Evolutionary conservation across 2,113 vertebrate genomes (phyloP).

Genomic region (Eubucco bourcierii): DNA sequence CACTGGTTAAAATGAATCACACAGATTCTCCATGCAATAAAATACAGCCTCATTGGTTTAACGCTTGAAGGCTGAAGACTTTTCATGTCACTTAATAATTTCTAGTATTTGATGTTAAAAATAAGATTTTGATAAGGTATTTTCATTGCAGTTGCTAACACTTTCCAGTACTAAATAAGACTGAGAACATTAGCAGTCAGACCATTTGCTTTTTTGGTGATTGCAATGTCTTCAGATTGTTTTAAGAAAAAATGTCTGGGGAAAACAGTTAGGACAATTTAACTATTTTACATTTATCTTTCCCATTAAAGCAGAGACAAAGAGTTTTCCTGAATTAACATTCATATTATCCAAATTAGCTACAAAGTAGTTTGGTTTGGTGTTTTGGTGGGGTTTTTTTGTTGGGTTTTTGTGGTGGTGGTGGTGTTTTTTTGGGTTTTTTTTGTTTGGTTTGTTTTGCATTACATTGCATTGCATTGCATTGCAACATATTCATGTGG

Average conservation of each 20-base stretch:
- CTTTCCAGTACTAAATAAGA: conserved; percentile 13
- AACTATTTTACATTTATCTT: conserved; percentile 59
- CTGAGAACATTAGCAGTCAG: not conserved
- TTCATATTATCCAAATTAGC: conserved; percentile 64
- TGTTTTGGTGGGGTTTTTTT: too few relatives aligned
- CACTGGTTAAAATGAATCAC: conserved; percentile 51
- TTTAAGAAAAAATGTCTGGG: conserved; percentile 36
- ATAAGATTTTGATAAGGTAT: conserved; percentile 31
- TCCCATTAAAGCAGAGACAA: conserved; percentile 67
- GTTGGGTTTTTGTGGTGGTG: too few relatives aligned
- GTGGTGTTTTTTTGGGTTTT: too few relatives aligned
- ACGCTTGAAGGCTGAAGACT: conserved; percentile 28
- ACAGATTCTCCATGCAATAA: conserved; percentile 38
- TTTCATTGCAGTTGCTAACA: conserved; percentile 12
- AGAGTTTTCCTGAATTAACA: conserved; percentile 69
- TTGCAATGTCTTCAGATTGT: conserved; percentile 14
- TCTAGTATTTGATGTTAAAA: conserved; percentile 43
- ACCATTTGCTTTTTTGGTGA: conserved; percentile 30
- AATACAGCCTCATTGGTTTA: conserved; percentile 47
- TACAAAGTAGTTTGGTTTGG: conserved; percentile 41
- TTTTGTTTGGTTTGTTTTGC: too few relatives aligned
- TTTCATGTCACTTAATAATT: conserved; percentile 66
- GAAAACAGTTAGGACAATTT: conserved; percentile 52
- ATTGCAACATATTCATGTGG: conserved; percentile 51
- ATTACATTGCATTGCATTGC: too few relatives aligned